Base-by-base conservation (phyloP, 1,140 invertebrate genomes). In the Drosophila auraria region DNA sequence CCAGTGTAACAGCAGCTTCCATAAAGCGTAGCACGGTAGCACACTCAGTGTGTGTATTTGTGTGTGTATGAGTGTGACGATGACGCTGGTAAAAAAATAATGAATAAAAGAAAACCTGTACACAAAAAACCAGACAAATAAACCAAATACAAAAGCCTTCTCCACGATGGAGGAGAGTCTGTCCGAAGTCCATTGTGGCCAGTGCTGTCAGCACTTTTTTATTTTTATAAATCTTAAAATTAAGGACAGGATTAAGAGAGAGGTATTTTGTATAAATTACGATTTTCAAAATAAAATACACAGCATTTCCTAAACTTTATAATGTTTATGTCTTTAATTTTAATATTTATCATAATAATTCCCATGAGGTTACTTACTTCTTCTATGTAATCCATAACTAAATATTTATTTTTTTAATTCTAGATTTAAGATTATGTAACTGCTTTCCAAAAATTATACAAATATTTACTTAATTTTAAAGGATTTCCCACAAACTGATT, bases 81-180 rank as follows among this genome's bases (percentile, higher is more conserved):
- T 87, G 83, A 91, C 87, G 80, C 62, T 90, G 83, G 77, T 82
- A 87, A 91, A 86, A 83, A 86, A 90, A 84, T 90, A 89, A 89
- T 89, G 86, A 89, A 89, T 89, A 89, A 89, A 86, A 89, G 87
- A 90, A 89, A 89, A 89, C 86, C 86, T 89, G 86, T 79, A 90
- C 84, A 84, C 73, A 84, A 83, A 61, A 83, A 63, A 69, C 53
- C 65, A 80, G 59, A 81, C 63, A 87, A 89, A 87, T 71, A 80
- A 82, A 80, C 61, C 72, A 91, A 90, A 91, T 70, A 87, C 79
- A 84, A 83, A 84, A 77, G 83, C 79, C 82, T 82, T 86, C 70
- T 68, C 64, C 71, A 58, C 59, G 25, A 49, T 33, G 71, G 14
- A 56, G 54, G 33, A 56, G 54, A 38, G 33, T 40, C 54, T 40